Conservation (phyloP, 2,113 vertebrate species). For the Poecile atricapillus region DNA sequence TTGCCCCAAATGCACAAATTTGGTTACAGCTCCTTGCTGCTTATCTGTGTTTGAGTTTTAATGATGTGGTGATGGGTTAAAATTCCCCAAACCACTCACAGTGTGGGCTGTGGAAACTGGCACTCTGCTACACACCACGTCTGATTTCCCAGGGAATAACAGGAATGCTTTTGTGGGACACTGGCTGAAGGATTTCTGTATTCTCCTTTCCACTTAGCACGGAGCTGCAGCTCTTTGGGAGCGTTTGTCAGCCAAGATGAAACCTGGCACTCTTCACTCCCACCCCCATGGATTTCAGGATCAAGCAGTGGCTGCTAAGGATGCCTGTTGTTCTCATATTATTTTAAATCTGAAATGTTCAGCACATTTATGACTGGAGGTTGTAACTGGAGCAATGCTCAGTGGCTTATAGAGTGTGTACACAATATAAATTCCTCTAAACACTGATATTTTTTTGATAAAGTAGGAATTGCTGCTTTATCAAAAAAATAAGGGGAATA, state of each 20-base stretch:
- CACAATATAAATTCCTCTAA: background rate
- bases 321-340: background rate
- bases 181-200: background rate
- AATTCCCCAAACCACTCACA: background rate
- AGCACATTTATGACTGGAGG: background rate
- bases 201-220: background rate
- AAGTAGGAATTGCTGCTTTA: background rate
- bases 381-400: background rate
- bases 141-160: background rate
- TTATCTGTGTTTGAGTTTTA: background rate
- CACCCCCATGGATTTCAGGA: background rate
- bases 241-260: background rate
- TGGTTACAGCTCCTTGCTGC: background rate
- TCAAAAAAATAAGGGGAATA: background rate
- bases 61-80: background rate
- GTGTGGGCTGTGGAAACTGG: background rate
- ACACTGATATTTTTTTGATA: background rate
- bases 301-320: background rate
- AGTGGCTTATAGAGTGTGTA: background rate
- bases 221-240: background rate
- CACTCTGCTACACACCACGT: background rate
- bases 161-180: background rate
- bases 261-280: background rate
- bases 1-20: background rate
- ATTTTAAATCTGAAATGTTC: background rate